Base-by-base conservation (phyloP, 2,888 invertebrate genomes). In the Protophormia terraenovae region DNA sequence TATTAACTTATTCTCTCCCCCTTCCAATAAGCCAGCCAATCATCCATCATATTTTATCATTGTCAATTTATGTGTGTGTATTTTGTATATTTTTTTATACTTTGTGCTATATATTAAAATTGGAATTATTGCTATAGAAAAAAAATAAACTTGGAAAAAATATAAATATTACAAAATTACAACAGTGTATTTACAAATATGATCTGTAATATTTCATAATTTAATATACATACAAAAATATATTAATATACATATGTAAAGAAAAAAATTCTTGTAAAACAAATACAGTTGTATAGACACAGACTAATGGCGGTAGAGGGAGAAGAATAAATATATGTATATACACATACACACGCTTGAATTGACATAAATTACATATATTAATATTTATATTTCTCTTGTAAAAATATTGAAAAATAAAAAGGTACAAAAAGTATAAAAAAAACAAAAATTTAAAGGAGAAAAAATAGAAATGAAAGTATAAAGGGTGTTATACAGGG, bases 41-140 rank as follows among this genome's bases (percentile, higher is more conserved):
- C 62, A 79, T 79, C 38, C 69, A 79, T 79, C 79, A 71, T 79
- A 22, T 22, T 72, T 79, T 41, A 72, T 71, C 79, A 62, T 41
- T 72, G 79, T 53, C 79, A 64, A 53, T 53, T 62, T 53, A 41
- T 41, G 10, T 62, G 29, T 50, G 22, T 41, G n/a, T 64, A 45
- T 47, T 55, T 29, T 53, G 58, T 45, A 45, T 6, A 10, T 60
- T 45, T 58, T 45, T 16, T 16, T 22, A 14, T 60, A 0, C 6
- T 27, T 3, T 3, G 12, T 14, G 14, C 5, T 10, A 35, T 10
- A 41, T 5, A 41, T 12, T 12, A 3, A 2, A 41, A 41, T 10
- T 45, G n/a, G 3, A 1, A 45, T 0, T 38, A 16, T 47, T 47
- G 6, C 8, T 47, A 47, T 27, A 45, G 29, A 41, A 29, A 50